Percentiles rank a stretch among this genome's conserved stretches.
phyloP scores from a whole-genome alignment of 2,113 vertebrate species.

The Poeciliopsis prolifica region DNA sequence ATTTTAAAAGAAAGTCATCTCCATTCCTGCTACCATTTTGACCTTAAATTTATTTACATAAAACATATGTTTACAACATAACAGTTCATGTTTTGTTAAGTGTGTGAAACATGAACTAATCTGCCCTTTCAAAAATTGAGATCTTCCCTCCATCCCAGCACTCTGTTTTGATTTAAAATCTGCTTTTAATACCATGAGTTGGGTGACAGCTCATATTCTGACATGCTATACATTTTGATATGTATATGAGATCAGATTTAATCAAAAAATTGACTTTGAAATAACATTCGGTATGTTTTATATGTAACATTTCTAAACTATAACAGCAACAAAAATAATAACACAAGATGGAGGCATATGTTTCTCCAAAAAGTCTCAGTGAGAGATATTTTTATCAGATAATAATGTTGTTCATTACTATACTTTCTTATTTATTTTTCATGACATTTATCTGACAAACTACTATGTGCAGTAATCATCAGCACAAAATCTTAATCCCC shows the following conservation, averaged over 20 bases:
- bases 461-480: slow-evolving; percentile 47
- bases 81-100: no score
- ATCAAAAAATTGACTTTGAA: slow-evolving; percentile 57
- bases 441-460: slow-evolving; percentile 57
- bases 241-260: slow-evolving; percentile 46
- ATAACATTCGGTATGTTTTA: slow-evolving; percentile 52
- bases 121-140: no score
- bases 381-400: background rate
- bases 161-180: slow-evolving; percentile 24
- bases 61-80: no score
- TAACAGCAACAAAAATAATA: slow-evolving; percentile 64
- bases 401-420: background rate
- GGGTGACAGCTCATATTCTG: slow-evolving; percentile 50
- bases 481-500: slow-evolving; percentile 33
- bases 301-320: slow-evolving; percentile 27
- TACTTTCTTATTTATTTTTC: slow-evolving; percentile 44
- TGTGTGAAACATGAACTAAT: no score
- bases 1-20: no score
- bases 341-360: slow-evolving; percentile 51
- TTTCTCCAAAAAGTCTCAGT: slow-evolving; percentile 36
- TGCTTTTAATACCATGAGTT: slow-evolving; percentile 35
- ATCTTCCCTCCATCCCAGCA: slow-evolving; percentile 15
- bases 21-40: no score
- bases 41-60: no score
- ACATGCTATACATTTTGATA: slow-evolving; percentile 36